phyloP scores from a whole-genome alignment of 2,797 vertebrate genomes.

The Macropus fuliginosus region DNA sequence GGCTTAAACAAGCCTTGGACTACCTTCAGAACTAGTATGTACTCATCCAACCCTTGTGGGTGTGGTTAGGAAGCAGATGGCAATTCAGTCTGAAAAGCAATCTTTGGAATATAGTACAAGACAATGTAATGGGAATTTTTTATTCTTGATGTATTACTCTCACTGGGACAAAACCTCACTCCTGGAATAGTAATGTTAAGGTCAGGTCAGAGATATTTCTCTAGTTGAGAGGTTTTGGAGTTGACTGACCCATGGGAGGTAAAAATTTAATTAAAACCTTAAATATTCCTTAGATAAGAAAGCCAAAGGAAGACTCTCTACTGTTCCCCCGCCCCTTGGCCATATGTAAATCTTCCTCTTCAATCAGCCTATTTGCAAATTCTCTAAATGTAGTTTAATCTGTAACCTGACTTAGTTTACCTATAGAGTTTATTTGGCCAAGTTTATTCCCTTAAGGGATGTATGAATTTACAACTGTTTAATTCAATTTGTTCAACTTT shows the following conservation, averaged over 20 bases:
- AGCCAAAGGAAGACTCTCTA: background rate
- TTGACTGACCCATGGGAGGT: background rate
- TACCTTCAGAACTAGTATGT: background rate
- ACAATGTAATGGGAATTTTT: background rate
- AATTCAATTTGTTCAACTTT: background rate
- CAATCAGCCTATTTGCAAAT: background rate
- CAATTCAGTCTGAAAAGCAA: background rate
- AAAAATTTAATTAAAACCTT: background rate
- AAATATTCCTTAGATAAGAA: background rate
- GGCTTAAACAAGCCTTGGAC: background rate
- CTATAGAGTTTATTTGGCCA: background rate
- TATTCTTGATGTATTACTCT: background rate
- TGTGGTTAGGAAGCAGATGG: background rate
- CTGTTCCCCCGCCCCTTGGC: background rate
- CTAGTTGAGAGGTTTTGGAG: background rate
- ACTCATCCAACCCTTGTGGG: background rate
- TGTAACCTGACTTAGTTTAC: background rate
- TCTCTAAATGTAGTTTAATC: background rate
- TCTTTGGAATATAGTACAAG: background rate
- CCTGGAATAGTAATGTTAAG: background rate
- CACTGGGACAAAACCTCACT: background rate
- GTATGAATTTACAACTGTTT: background rate
- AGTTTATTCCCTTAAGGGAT: background rate
- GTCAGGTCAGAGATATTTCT: background rate
- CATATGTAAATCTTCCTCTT: background rate